Conservation (phyloP, 2,888 invertebrate genomes). For the Rotaria macrura region DNA sequence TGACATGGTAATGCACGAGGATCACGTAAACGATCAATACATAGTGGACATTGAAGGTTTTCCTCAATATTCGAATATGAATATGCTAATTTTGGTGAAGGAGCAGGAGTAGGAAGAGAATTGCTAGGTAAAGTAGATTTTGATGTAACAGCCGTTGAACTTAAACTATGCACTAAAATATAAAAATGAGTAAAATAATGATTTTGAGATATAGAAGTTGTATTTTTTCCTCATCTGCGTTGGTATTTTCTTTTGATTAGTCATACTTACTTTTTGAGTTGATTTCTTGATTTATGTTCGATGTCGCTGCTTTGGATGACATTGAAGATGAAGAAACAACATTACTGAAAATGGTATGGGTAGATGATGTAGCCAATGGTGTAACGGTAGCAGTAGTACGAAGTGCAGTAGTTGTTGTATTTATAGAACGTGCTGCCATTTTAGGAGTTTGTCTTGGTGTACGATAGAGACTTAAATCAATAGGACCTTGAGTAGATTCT, state of each 20-base stretch:
- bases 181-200: too few relatives aligned
- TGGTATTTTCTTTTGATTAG: too few relatives aligned
- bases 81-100: neutral
- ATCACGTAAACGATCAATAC: conserved; percentile 9
- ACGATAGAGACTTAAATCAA: neutral
- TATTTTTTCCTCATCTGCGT: too few relatives aligned
- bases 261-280: neutral
- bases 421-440: neutral
- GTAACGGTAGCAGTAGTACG: neutral
- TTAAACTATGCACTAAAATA: neutral
- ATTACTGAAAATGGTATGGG: neutral
- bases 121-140: neutral
- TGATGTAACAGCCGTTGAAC: neutral
- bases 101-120: neutral
- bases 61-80: neutral
- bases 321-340: neutral
- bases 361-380: neutral
- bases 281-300: neutral
- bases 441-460: neutral
- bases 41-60: neutral
- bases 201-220: too few relatives aligned
- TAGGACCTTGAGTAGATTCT: neutral
- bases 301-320: neutral
- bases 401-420: neutral
- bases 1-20: conserved; percentile 18